Evolutionary conservation across 2,888 invertebrate genomes (phyloP).

Genomic region (Megamerina dolium): DNA sequence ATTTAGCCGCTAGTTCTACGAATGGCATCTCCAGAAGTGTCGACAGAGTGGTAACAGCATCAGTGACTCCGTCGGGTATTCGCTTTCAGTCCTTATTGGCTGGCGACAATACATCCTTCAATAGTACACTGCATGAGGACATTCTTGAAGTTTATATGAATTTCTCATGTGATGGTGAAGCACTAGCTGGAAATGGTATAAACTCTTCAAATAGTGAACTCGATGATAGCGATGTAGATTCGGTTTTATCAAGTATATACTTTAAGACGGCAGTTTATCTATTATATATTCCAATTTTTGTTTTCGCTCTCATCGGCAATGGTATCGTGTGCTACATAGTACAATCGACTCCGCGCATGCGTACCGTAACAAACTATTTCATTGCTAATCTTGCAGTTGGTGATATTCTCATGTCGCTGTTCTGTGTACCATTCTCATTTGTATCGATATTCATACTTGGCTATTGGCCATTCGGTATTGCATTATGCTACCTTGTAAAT

Average conservation of each 20-base stretch:
- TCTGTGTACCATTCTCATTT: conserved; percentile 88
- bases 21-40: too few species aligned
- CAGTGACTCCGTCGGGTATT: too few species aligned
- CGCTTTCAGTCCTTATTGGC: too few species aligned
- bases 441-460: conserved; percentile 71
- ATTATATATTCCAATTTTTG: conserved; percentile 66
- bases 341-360: conserved; percentile 74
- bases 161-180: conserved; percentile 29
- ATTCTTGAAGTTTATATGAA: background rate
- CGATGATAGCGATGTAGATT: conserved; percentile 29
- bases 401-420: conserved; percentile 82
- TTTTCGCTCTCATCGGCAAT: conserved; percentile 67
- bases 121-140: conserved; percentile 18
- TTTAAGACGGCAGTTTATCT: conserved; percentile 63
- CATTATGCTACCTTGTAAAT: conserved; percentile 76
- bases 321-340: conserved; percentile 83
- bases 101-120: conserved; percentile 13
- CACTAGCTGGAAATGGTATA: conserved; percentile 12
- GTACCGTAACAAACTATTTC: conserved; percentile 88
- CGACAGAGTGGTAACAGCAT: too few species aligned
- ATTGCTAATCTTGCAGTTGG: conserved; percentile 85
- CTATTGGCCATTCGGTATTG: conserved; percentile 82
- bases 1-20: background rate
- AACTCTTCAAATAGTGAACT: too few species aligned
- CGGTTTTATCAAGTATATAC: conserved; percentile 50